phyloP scores from a whole-genome alignment of 2,888 invertebrate genomes.

The Dusona sp. region DNA sequence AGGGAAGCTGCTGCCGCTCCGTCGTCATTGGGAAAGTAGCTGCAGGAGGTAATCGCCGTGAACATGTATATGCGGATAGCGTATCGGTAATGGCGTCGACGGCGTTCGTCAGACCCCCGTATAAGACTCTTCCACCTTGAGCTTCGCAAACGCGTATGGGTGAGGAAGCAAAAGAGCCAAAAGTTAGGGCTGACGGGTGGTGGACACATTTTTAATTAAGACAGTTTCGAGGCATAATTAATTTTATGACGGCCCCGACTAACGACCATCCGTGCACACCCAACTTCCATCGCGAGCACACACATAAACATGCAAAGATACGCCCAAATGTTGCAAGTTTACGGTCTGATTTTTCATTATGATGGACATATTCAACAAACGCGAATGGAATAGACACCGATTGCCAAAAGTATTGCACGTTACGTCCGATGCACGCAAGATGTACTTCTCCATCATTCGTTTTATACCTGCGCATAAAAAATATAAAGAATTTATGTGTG shows the following conservation, averaged over 20 bases:
- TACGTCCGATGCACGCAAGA: not conserved
- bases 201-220: slow-evolving; percentile 84
- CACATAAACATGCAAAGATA: slow-evolving; percentile 2
- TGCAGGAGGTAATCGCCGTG: slow-evolving; percentile 36
- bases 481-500: not conserved
- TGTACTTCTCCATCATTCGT: not conserved
- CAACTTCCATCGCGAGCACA: slow-evolving; percentile 21
- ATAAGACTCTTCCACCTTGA: slow-evolving; percentile 33
- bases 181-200: slow-evolving; percentile 74
- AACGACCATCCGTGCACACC: slow-evolving; percentile 66
- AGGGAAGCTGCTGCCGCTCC: slow-evolving; percentile 47
- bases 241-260: slow-evolving; percentile 81
- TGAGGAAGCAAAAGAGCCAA: slow-evolving; percentile 67
- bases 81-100: slow-evolving; percentile 46
- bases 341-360: slow-evolving; percentile 19
- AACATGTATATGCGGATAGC: slow-evolving; percentile 23
- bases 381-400: not conserved
- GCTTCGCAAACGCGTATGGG: slow-evolving; percentile 56
- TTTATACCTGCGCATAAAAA: not conserved
- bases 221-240: slow-evolving; percentile 83
- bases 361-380: not conserved
- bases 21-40: slow-evolving; percentile 55
- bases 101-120: slow-evolving; percentile 34
- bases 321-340: slow-evolving; percentile 4
- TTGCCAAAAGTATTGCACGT: slow-evolving; percentile 4